Conservation (phyloP, 2,888 invertebrate species). For the Rhagophthalmus giganteus region DNA sequence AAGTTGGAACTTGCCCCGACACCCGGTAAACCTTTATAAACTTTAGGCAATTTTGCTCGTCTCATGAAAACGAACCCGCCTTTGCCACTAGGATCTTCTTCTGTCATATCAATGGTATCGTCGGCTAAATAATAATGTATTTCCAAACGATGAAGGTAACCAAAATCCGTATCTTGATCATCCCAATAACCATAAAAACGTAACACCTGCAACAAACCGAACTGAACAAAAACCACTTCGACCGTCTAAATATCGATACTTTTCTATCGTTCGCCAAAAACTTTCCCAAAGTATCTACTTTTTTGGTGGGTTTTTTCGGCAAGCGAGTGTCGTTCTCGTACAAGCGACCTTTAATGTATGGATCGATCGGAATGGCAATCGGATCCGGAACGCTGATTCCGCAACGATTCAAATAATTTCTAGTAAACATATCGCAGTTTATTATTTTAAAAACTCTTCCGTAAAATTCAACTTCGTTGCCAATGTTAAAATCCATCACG, state of each 20-base stretch:
- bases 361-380: conserved; percentile 60
- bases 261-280: conserved; percentile 83
- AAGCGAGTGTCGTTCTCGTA: conserved; percentile 47
- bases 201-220: conserved; percentile 54
- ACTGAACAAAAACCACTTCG: neutral
- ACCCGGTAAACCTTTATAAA: conserved; percentile 53
- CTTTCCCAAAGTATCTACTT: conserved; percentile 70
- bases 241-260: conserved; percentile 33
- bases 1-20: conserved; percentile 59
- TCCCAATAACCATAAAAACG: conserved; percentile 91
- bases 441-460: conserved; percentile 81
- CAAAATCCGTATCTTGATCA: conserved; percentile 75
- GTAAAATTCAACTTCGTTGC: conserved; percentile 76
- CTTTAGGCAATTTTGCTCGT: conserved; percentile 77
- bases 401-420: conserved; percentile 79
- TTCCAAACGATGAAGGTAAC: conserved; percentile 76
- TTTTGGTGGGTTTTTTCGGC: conserved; percentile 60
- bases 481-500: conserved; percentile 85
- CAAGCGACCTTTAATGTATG: conserved; percentile 57
- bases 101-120: conserved; percentile 87
- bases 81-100: conserved; percentile 74
- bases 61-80: conserved; percentile 73
- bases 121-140: conserved; percentile 85
- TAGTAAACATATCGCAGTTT: conserved; percentile 85
- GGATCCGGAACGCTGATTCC: conserved; percentile 83